A percentile compares a stretch with the other conserved stretches of the same genome.
Evolutionary conservation across 1,140 invertebrate genomes (phyloP).

Genomic region (Cydia amplana): DNA sequence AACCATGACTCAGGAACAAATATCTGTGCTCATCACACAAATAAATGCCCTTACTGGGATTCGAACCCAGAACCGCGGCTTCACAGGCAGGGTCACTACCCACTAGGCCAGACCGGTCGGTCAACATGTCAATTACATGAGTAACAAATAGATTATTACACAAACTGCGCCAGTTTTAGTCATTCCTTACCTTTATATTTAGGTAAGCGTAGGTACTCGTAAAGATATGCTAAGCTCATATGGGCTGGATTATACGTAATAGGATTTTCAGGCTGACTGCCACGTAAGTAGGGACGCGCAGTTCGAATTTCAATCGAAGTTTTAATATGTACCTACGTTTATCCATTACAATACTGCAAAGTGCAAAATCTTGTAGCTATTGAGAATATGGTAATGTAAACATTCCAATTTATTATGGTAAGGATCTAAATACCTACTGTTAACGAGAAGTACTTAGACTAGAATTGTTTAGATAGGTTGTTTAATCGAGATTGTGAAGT

Average conservation of each 20-base stretch:
- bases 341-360: not conserved
- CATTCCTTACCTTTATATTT: no score
- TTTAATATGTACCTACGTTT: not conserved
- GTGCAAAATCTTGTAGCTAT: conserved; percentile 19
- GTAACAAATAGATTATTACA: no score
- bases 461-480: not conserved
- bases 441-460: not conserved
- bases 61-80: no score
- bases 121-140: no score
- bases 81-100: no score
- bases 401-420: not conserved
- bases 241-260: conserved; percentile 10
- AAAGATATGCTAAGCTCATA: not conserved
- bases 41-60: no score
- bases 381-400: conserved; percentile 6
- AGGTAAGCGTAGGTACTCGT: not conserved
- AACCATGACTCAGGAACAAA: no score
- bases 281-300: not conserved
- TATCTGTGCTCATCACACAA: no score
- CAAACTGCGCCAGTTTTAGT: no score
- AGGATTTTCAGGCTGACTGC: conserved; percentile 29
- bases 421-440: not conserved
- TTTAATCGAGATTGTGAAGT: not conserved
- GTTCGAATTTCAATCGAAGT: conserved; percentile 13
- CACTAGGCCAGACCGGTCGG: no score